phyloP scores from a whole-genome alignment of 2,113 vertebrate species.

The Podocnemis expansa region DNA sequence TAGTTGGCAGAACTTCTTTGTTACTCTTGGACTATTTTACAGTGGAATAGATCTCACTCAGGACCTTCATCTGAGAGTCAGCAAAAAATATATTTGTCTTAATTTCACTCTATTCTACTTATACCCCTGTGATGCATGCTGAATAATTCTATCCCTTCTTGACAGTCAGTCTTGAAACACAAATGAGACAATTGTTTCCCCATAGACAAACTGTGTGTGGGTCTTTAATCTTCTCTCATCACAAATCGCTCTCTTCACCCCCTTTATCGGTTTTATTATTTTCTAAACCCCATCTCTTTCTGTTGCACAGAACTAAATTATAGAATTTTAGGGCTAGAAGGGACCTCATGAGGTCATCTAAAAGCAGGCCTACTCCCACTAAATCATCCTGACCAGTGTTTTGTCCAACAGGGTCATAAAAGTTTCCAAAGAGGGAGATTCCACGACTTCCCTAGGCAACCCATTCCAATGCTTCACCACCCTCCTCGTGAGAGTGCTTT shows the following conservation, averaged over 20 bases:
- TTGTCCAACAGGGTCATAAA: too few relatives aligned
- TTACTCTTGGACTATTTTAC: neutral
- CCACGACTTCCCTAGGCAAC: too few relatives aligned
- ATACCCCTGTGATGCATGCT: neutral
- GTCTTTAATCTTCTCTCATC: neutral
- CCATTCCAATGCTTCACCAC: too few relatives aligned
- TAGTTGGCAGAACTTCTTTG: neutral
- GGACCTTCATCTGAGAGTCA: neutral
- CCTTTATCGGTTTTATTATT: neutral
- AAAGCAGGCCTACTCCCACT: too few relatives aligned
- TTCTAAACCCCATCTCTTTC: neutral
- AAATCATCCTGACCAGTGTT: too few relatives aligned
- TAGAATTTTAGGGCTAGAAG: too few relatives aligned
- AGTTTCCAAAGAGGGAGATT: too few relatives aligned
- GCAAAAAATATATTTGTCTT: neutral
- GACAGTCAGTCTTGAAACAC: neutral
- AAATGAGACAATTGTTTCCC: neutral
- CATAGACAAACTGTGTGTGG: neutral
- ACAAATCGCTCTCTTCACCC: neutral
- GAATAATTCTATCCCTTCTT: neutral
- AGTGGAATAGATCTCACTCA: neutral
- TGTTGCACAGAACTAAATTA: neutral
- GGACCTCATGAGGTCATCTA: too few relatives aligned
- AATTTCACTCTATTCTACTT: neutral
- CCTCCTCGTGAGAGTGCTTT: too few relatives aligned